These are phyloP conservation scores for Bombylius discolor DNA, from an alignment of 2,888 invertebrate species.

Conservation along the genomic window DNA sequence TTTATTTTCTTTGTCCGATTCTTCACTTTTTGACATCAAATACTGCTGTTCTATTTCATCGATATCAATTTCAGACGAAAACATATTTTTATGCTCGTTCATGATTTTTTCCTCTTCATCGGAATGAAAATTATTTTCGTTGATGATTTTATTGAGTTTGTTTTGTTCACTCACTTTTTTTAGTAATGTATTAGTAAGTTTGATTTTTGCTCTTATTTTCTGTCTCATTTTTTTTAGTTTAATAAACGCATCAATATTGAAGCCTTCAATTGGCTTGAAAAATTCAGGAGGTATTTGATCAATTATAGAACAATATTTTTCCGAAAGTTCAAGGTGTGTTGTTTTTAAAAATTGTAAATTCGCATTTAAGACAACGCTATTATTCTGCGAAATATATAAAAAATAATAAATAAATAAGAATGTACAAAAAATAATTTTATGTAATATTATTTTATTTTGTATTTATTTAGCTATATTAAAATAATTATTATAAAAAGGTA, in stretches of 20 bases:
- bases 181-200: constrained; percentile 30
- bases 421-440: too few relatives aligned
- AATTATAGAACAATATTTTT: constrained; percentile 48
- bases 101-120: constrained; percentile 29
- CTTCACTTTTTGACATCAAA: not conserved
- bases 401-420: not conserved
- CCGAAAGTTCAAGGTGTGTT: constrained; percentile 47
- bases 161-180: constrained; percentile 17
- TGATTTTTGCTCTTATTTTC: constrained; percentile 45
- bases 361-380: not conserved
- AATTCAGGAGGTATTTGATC: constrained; percentile 50
- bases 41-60: not conserved
- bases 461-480: too few relatives aligned
- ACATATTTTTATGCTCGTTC: not conserved
- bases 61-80: not conserved
- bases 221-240: constrained; percentile 45
- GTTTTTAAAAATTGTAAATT: constrained; percentile 26
- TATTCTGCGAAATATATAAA: not conserved
- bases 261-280: constrained; percentile 47
- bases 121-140: too few relatives aligned
- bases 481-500: not conserved
- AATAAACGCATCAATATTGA: constrained; percentile 42
- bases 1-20: not conserved
- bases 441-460: too few relatives aligned
- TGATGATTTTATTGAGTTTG: constrained; percentile 5